Conservation (phyloP, 2,113 vertebrate genomes). For the Macrotus californicus region DNA sequence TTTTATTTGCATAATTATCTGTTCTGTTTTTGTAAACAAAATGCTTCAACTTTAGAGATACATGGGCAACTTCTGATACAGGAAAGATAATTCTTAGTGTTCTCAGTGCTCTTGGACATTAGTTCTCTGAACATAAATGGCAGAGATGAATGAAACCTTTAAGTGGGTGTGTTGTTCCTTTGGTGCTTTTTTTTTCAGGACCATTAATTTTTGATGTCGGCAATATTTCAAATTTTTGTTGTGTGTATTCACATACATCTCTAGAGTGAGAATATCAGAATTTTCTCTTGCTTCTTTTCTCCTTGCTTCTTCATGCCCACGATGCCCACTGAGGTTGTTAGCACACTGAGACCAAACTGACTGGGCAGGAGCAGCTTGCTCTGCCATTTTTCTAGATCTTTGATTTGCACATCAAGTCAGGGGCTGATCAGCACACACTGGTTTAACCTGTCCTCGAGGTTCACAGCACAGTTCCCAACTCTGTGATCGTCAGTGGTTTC, state of each 20-base stretch:
- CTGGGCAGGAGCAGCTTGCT: constrained; percentile 83
- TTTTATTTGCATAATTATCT: not conserved
- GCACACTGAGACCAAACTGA: not conserved
- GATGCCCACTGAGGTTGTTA: not conserved
- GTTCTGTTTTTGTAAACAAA: not conserved
- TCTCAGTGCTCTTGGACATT: not conserved
- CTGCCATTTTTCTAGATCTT: constrained; percentile 95
- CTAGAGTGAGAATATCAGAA: not conserved
- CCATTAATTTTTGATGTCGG: not conserved
- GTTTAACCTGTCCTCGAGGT: not conserved
- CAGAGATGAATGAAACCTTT: not conserved
- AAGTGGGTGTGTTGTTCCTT: not conserved
- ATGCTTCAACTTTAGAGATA: not conserved
- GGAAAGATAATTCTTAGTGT: not conserved
- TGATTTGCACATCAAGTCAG: constrained; percentile 92
- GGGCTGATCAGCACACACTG: constrained; percentile 92
- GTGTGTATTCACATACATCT: not conserved
- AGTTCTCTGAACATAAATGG: not conserved
- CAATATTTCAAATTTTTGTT: not conserved
- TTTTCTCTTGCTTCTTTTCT: not conserved
- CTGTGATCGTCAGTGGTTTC: not conserved
- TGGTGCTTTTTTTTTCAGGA: not conserved
- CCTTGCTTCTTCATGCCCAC: not conserved
- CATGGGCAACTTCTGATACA: not conserved
- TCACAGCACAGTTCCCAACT: not conserved